phyloP scores from a whole-genome alignment of 2,888 invertebrate genomes.

The Caenorhabditis sp. region DNA sequence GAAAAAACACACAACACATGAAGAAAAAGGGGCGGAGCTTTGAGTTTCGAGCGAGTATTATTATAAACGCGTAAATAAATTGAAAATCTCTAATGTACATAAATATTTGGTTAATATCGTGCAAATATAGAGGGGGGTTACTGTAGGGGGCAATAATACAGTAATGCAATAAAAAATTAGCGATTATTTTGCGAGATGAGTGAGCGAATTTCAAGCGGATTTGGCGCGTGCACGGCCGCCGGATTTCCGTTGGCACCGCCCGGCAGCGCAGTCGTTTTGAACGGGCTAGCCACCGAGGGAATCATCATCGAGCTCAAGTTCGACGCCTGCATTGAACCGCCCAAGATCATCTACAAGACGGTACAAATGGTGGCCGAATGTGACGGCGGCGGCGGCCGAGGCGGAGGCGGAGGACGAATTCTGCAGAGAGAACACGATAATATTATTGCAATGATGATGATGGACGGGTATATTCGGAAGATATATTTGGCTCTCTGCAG shows the following conservation, averaged over 20 bases:
- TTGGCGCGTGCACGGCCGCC: too few species aligned
- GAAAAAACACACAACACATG: slow-evolving; percentile 3
- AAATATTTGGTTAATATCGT: too few species aligned
- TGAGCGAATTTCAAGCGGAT: slow-evolving; percentile 47
- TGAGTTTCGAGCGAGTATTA: too few species aligned
- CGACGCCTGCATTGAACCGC: slow-evolving; percentile 41
- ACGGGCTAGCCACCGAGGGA: too few species aligned
- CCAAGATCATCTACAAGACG: slow-evolving; percentile 51
- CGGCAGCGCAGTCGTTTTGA: neutral
- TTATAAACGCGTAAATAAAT: too few species aligned
- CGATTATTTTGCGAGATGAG: slow-evolving; percentile 45
- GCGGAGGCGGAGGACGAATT: neutral
- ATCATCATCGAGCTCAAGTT: slow-evolving; percentile 50
- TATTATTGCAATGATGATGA: neutral
- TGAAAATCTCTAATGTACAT: too few species aligned
- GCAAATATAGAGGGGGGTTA: neutral
- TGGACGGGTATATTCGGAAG: too few species aligned
- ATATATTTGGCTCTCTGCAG: neutral
- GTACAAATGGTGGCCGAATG: slow-evolving; percentile 10
- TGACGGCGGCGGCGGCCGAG: neutral
- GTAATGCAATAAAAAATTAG: neutral
- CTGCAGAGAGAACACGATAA: neutral
- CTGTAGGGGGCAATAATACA: neutral
- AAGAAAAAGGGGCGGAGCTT: neutral
- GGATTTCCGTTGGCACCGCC: too few species aligned